Percentiles rank a stretch among this genome's conserved stretches.
Conservation (phyloP, 2,888 invertebrate species). For the Scrobipalpa costella region DNA sequence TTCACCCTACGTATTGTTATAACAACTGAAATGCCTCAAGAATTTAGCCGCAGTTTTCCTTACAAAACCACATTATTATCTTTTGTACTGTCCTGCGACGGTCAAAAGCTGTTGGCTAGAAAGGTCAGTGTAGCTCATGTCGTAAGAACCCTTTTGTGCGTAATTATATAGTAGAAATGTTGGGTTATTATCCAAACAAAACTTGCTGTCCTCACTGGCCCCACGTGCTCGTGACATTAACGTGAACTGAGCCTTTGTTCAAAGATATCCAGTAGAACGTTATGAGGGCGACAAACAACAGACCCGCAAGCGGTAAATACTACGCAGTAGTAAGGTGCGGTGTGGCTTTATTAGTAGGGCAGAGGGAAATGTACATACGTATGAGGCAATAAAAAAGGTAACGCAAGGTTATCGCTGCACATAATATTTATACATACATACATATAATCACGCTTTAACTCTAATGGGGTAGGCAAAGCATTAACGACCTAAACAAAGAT, state of each 20-base stretch:
- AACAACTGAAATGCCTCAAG: too few species aligned
- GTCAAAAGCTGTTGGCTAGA: neutral
- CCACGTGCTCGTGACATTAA: constrained; percentile 6
- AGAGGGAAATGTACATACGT: neutral
- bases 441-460: too few species aligned
- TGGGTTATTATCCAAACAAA: neutral
- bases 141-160: constrained; percentile 4
- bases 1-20: too few species aligned
- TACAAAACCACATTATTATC: neutral
- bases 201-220: neutral
- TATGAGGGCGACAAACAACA: neutral
- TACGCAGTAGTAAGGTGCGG: too few species aligned
- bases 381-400: neutral
- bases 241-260: neutral
- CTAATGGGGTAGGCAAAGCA: too few species aligned
- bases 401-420: neutral
- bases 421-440: neutral
- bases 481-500: too few species aligned
- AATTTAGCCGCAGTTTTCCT: neutral
- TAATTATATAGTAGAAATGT: neutral
- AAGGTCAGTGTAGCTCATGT: neutral
- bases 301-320: neutral
- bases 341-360: neutral
- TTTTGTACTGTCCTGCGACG: neutral
- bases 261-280: neutral